phyloP scores from a whole-genome alignment of 2,888 invertebrate genomes.

The Maniola hyperantus region DNA sequence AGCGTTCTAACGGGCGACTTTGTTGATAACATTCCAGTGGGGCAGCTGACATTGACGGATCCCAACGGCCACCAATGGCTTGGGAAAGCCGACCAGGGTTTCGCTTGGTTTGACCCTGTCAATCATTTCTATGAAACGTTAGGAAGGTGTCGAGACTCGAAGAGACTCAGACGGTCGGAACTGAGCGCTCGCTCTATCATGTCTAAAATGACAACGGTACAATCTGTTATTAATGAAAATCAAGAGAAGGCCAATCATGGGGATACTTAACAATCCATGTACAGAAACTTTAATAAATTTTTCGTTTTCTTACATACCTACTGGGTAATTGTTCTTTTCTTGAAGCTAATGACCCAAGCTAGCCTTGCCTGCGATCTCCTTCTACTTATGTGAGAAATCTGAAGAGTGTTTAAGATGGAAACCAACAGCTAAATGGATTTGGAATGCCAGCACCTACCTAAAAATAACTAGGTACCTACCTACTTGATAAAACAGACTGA shows the following conservation, averaged over 20 bases:
- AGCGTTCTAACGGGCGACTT: constrained; percentile 75
- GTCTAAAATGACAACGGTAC: constrained; percentile 24
- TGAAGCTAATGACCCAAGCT: no score
- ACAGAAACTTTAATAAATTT: background rate
- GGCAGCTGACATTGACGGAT: constrained; percentile 70
- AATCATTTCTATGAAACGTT: constrained; percentile 70
- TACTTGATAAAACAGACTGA: no score
- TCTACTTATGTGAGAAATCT: no score
- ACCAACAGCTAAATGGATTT: no score
- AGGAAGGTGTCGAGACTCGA: constrained; percentile 50
- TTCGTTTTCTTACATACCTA: no score
- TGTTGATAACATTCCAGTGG: constrained; percentile 74
- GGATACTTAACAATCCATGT: background rate
- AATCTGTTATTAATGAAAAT: constrained; percentile 20
- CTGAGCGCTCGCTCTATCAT: constrained; percentile 11
- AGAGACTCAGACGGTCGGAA: constrained; percentile 19
- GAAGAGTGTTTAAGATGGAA: no score
- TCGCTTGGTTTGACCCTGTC: constrained; percentile 65
- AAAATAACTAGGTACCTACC: no score
- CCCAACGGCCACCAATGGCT: constrained; percentile 80
- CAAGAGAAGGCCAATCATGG: background rate
- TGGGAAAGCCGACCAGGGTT: constrained; percentile 68
- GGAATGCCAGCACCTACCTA: no score
- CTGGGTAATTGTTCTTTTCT: no score
- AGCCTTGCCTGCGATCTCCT: no score